Evolutionary conservation across 2,113 vertebrate species (phyloP).

Genomic region (Notechis scutatus): DNA sequence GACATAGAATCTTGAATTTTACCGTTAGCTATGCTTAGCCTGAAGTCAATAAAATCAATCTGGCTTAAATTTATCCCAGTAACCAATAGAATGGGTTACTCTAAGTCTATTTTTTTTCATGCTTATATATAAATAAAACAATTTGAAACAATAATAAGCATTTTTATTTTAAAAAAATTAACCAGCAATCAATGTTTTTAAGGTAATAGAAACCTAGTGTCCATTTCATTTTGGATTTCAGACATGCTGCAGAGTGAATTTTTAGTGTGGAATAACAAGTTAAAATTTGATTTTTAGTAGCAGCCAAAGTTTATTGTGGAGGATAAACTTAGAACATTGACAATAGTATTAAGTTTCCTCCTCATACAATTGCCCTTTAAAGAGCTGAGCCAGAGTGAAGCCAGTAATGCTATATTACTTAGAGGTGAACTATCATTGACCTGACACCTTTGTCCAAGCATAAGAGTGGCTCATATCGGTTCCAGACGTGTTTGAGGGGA

Average conservation of each 20-base stretch:
- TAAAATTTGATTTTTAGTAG: background rate
- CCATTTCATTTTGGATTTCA: background rate
- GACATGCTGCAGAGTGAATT: background rate
- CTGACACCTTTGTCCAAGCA: background rate
- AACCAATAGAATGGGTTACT: background rate
- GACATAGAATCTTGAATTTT: background rate
- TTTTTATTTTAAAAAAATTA: background rate
- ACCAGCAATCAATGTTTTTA: background rate
- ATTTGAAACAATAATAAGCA: background rate
- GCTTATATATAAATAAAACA: background rate
- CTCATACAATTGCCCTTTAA: background rate
- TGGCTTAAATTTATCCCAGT: background rate
- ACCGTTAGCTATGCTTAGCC: background rate
- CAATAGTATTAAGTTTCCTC: background rate
- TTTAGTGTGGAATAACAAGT: background rate
- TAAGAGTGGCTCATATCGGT: background rate
- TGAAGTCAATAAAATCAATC: background rate
- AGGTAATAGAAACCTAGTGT: background rate
- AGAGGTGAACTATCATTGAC: background rate
- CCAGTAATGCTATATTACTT: background rate
- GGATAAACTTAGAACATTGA: background rate
- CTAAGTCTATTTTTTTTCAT: background rate
- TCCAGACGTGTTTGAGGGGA: background rate
- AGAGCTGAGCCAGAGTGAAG: background rate
- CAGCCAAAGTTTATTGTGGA: background rate